Base-by-base conservation (phyloP, 2,888 invertebrate species). In the Ochropleura plecta region DNA sequence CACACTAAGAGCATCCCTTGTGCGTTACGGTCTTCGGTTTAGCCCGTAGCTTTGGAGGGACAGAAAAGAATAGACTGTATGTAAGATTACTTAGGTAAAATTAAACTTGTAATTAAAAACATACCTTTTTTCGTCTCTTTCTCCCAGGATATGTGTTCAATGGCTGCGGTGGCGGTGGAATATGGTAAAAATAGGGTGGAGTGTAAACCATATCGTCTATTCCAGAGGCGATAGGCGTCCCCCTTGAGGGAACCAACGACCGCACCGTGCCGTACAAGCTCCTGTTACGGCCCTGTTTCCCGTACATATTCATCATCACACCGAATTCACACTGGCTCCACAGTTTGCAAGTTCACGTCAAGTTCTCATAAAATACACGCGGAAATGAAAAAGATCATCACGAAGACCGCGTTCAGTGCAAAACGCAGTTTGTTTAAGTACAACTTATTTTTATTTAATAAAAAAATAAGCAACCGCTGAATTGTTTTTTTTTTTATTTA, bases 141-240 rank as follows among this genome's bases (percentile, higher is more conserved):
- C 96, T 95, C 81, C 95, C 95, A 93, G 96, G 96, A 88, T 93
- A 96, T 16, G 96, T 96, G 88, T 95, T 95, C 71, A 95, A 83
- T 16, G 95, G 92, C 83, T 94, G 95, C 62, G 93, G 94, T 20
- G 93, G 93, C 8, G 96, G 95, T 76, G 95, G 96, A 67, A 96
- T 91, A 83, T 96, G 96, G 90, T 95, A 96, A 88, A 96, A 95
- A 86, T 96, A 96, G 14, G 95, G 95, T 60, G 95, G 94, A 2
- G 92, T 91, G 81, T 91, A 95, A 85, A 95, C 73, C 57, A 95
- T 81, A 66, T 96, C 96, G 60, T 96, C 96, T 49, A 94, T 84
- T 2, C 91, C 90, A 7, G 93, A 73, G 9, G 92, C 86, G 40
- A 94, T 88, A 53, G 95, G 93, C 75, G 95, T 93, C 20, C 91